Conservation (phyloP, 2,113 vertebrate species). For the Pelobates fuscus region DNA sequence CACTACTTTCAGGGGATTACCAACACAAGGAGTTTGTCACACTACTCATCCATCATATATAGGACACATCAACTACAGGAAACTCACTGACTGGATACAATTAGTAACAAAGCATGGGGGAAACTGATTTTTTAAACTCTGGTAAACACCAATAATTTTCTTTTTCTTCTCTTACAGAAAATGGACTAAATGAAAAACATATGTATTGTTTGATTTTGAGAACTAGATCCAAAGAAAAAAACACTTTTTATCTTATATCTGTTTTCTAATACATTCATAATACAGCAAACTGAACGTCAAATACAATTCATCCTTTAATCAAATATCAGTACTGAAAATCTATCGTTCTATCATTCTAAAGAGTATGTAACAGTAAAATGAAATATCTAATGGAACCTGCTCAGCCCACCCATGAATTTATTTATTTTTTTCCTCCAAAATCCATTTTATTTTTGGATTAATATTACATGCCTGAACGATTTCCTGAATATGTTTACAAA, state of each 20-base stretch:
- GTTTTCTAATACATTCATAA: background rate
- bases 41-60: background rate
- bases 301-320: no score
- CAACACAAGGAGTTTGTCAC: background rate
- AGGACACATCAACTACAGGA: background rate
- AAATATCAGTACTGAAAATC: no score
- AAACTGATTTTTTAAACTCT: background rate
- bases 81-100: background rate
- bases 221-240: background rate
- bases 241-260: background rate
- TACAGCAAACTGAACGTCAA: background rate
- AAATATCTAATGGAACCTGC: no score
- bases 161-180: no score
- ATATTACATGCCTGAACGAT: no score
- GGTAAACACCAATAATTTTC: background rate
- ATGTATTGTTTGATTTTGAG: background rate
- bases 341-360: no score
- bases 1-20: background rate
- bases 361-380: no score
- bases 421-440: no score
- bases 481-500: no score
- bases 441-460: no score
- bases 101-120: background rate
- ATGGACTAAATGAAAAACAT: no score
- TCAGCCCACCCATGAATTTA: no score